phyloP scores from a whole-genome alignment of 2,888 invertebrate genomes.

The Pardosa pseudoannulata region DNA sequence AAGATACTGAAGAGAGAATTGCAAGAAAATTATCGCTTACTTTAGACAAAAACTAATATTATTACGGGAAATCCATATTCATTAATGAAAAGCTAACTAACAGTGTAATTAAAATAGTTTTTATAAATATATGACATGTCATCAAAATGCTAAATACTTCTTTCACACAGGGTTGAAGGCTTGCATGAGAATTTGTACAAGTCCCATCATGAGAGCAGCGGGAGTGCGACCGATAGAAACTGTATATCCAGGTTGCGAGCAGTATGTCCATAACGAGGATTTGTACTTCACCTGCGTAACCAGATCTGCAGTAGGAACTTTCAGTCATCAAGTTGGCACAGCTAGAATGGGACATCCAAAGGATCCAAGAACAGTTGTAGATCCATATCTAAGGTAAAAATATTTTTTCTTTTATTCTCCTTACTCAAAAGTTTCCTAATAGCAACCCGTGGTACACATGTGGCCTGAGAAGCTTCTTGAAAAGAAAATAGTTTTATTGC shows the following conservation, averaged over 20 bases:
- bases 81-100: too few relatives aligned
- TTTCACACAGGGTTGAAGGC: background rate
- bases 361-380: background rate
- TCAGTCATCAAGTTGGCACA: background rate
- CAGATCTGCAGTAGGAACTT: background rate
- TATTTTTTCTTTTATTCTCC: too few relatives aligned
- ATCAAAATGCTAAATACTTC: background rate
- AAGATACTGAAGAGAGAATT: too few relatives aligned
- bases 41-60: too few relatives aligned
- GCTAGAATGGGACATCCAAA: background rate
- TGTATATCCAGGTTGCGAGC: background rate
- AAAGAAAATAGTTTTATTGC: too few relatives aligned
- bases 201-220: background rate
- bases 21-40: too few relatives aligned
- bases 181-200: background rate
- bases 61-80: too few relatives aligned
- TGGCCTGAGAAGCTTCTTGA: too few relatives aligned
- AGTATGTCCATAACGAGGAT: background rate
- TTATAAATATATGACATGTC: too few relatives aligned
- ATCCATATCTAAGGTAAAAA: background rate
- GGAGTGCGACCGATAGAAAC: background rate
- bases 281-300: background rate
- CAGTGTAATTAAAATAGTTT: too few relatives aligned
- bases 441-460: too few relatives aligned
- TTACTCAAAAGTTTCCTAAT: too few relatives aligned